These are phyloP conservation scores for Pocillopora meandrina DNA, from an alignment of 92 coral and sea anemone species.

Conservation along the genomic window DNA sequence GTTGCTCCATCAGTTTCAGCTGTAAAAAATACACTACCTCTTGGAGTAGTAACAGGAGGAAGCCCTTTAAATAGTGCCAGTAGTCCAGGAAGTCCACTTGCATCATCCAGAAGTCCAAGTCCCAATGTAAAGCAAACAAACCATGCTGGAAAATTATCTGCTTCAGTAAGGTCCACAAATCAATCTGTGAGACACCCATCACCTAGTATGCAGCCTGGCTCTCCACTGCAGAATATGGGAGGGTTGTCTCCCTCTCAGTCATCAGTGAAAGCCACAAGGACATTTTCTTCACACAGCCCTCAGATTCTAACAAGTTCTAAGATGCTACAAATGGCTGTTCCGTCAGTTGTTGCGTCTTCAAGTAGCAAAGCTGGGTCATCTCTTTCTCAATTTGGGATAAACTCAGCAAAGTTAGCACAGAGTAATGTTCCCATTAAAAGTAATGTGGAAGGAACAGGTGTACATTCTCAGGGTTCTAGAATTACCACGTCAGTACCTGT, in stretches of 20 bases:
- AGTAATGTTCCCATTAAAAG: conserved; percentile 15
- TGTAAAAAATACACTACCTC: conserved; percentile 1
- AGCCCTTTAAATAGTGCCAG: conserved; percentile 37
- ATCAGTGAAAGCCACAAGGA: conserved; percentile 20
- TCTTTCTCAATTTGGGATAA: background rate
- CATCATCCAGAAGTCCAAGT: conserved; percentile 49
- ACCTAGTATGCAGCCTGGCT: conserved; percentile 19
- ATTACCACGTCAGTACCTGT: background rate
- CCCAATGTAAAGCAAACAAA: conserved; percentile 37
- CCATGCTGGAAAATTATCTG: conserved; percentile 23
- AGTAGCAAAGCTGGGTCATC: conserved; percentile 19
- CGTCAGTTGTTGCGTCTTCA: conserved; percentile 31
- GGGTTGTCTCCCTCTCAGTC: conserved; percentile 14
- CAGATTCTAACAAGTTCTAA: conserved; percentile 26
- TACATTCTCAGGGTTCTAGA: conserved; percentile 23
- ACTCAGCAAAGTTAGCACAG: background rate
- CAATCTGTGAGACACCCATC: conserved; percentile 31
- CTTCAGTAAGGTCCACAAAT: conserved; percentile 25
- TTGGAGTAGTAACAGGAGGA: conserved; percentile 23
- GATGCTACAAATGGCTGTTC: conserved; percentile 46
- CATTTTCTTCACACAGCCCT: conserved; percentile 1
- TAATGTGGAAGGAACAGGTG: conserved; percentile 17
- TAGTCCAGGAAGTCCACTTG: conserved; percentile 47
- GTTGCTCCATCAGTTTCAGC: conserved; percentile 4
- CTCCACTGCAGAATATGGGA: conserved; percentile 23